Evolutionary conservation across 2,888 invertebrate genomes (phyloP).

Genomic region (Polydrusus cervinus): DNA sequence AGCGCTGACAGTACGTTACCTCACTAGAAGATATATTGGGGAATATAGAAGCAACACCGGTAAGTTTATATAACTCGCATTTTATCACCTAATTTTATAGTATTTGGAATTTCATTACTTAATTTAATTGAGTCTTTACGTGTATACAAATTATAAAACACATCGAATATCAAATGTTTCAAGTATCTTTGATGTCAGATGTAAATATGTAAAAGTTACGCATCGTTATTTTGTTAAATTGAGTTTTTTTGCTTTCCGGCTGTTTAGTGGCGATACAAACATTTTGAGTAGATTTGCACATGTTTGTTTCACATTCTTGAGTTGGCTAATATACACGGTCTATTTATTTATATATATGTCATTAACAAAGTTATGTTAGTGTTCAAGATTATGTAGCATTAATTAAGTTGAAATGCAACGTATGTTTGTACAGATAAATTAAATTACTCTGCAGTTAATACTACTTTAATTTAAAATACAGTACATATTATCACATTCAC

Average conservation of each 20-base stretch:
- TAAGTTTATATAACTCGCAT: slow-evolving; percentile 67
- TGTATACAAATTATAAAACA: slow-evolving; percentile 18
- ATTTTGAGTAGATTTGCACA: slow-evolving; percentile 17
- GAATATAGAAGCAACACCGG: slow-evolving; percentile 89
- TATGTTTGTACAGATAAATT: neutral
- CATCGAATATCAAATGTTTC: slow-evolving; percentile 10
- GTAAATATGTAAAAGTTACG: slow-evolving; percentile 18
- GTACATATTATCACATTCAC: too few relatives aligned
- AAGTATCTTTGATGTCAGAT: slow-evolving; percentile 28
- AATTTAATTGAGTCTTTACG: slow-evolving; percentile 11
- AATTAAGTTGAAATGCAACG: neutral
- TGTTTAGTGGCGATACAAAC: slow-evolving; percentile 19
- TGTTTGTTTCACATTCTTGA: slow-evolving; percentile 20
- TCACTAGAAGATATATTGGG: slow-evolving; percentile 85
- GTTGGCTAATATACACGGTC: slow-evolving; percentile 22
- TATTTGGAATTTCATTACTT: slow-evolving; percentile 3
- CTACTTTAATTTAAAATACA: too few relatives aligned
- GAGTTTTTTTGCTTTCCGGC: slow-evolving; percentile 13
- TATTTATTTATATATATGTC: neutral
- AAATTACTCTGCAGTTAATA: too few relatives aligned
- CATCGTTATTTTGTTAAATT: slow-evolving; percentile 29
- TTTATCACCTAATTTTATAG: neutral
- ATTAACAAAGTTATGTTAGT: neutral
- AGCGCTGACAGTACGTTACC: slow-evolving; percentile 86
- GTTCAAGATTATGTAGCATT: neutral